Base-by-base conservation (phyloP, 2,888 invertebrate species). In the Metallyticus violacea region DNA sequence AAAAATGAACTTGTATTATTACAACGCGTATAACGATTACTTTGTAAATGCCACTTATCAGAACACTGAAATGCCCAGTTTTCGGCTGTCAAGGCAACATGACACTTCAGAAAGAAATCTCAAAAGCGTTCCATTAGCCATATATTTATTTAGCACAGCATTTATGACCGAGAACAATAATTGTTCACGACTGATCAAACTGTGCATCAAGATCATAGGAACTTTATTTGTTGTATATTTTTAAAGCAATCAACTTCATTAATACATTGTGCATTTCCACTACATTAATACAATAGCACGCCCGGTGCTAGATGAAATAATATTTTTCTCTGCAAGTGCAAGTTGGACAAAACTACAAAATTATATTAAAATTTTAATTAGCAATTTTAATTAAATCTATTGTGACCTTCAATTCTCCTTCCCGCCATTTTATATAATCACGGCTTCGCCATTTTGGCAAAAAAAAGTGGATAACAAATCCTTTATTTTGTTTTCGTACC, bases 381-480 rank as follows among this genome's bases (percentile, higher is more conserved):
- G 79, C 25, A 84, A 81, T 77, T 87, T 86, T 81, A 26, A 81
- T 87, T 87, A 85, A 87, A 83, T 88, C 81, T 30, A 85, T 80
- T 81, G 77, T 88, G 89, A 89, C 89, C 89, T 89, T 89, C 89
- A 89, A 88, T 88, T 89, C 89, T 88, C 89, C 89, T 89, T 89
- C 89, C 89, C 89, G 88, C 88, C 88, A 89, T 88, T 88, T 88
- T 88, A 88, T 88, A 87, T 83, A 85, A 88, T 86, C 87, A 88
- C 87, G 85, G 84, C 82, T 87, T 87, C 89, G 89, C 88, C 88
- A 89, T 89, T 89, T 89, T 89, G 88, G 85, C 86, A 85, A 87
- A 87, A 86, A 88, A 88, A 85, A 87, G 81, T 77, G 85, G 87
- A 86, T 76, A 83, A 83, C 26, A 28, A 83, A 85, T 80, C 9